Base-by-base conservation (phyloP, 2,797 vertebrate genomes). In the Cirrhinus mrigala region DNA sequence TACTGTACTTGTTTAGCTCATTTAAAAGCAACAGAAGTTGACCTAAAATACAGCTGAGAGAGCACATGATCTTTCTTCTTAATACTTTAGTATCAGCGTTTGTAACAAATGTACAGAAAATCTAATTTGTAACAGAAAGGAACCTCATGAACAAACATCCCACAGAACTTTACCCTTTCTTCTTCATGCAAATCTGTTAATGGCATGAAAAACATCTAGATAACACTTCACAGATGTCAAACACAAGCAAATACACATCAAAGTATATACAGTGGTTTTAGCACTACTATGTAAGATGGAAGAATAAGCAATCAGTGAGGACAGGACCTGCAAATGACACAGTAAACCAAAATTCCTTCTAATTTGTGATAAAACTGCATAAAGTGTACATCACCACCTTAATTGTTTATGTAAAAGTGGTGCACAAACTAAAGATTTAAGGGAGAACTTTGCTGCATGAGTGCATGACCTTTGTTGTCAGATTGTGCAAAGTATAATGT, bases 11-110 rank as follows among this genome's bases (percentile, higher is more conserved):
- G 12, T 75, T 20, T 58, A 24, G 2, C 54, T 52, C 4, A 80
- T 84, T 80, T 85, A 46, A 44, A 46, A n/a, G 11, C 37, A n/a
- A n/a, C 10, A 70, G 12, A n/a, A 44, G 37, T 70, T 6, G 37
- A 44, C 20, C 4, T n/a, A n/a, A 40, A 46, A 10, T 70, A 14
- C 4, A 5, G 1, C 6, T 6, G 18, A 68, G 1, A 20, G 18
- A 22, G 18, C 16, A 20, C 16, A 20, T 68, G 9, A 20, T 68
- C 29, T 8, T 22, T 56, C 54, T 56, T 22, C 22, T 22, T 20
- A 56, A 56, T 56, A 22, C 20, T 58, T n/a, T n/a, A 18, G 18
- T 56, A 60, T 24, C 10, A 9, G 10, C 9, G 11, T 58, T 4
- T 58, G 2, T 10, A 58, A 8, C 9, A n/a, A n/a, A 58, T 58